phyloP scores from a whole-genome alignment of 2,113 vertebrate genomes.

The Australoheros scitulus region DNA sequence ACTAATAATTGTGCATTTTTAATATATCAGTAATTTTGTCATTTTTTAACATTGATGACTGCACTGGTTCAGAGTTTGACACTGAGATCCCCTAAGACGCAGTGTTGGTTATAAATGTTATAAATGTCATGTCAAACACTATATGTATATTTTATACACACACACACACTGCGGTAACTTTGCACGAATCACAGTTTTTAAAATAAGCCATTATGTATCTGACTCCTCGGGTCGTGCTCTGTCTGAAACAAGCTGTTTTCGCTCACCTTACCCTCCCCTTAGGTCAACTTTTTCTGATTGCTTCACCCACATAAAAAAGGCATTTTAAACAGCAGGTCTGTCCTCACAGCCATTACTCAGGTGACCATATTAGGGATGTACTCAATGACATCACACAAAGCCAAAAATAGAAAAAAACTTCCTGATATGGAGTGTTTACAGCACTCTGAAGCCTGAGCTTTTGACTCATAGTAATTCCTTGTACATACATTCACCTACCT shows the following conservation, averaged over 20 bases:
- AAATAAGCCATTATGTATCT: background rate
- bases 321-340: background rate
- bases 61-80: background rate
- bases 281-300: background rate
- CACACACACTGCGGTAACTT: too few species aligned
- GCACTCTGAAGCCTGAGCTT: too few species aligned
- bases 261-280: background rate
- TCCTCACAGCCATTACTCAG: background rate
- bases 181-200: too few species aligned
- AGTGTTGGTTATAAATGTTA: too few species aligned
- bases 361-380: background rate
- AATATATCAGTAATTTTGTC: background rate
- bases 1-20: background rate
- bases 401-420: background rate
- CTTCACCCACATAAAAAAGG: background rate
- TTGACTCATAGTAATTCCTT: background rate
- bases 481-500: fast-evolving
- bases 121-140: too few species aligned
- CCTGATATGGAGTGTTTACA: background rate
- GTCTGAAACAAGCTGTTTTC: background rate
- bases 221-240: background rate
- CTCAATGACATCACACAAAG: background rate
- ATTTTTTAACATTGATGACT: background rate
- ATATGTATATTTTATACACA: too few species aligned
- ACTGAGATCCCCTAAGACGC: background rate